Evolutionary conservation across 2,888 invertebrate species (phyloP).

Genomic region (Amiota communis): DNA sequence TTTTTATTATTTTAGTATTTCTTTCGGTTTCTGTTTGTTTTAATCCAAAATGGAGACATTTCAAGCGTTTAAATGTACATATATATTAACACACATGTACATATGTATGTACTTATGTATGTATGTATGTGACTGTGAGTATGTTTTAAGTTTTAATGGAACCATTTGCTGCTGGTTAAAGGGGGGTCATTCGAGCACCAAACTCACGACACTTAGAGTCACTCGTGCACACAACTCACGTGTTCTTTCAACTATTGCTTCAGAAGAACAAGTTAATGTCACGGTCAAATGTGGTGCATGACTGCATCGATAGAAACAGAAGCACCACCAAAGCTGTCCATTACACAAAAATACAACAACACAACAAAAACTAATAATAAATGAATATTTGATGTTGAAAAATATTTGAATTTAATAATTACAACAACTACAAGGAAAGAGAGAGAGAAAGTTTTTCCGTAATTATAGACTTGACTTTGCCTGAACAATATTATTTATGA

Average conservation of each 20-base stretch:
- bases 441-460: too few species aligned
- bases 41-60: conserved; percentile 18
- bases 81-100: background rate
- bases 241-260: conserved; percentile 32
- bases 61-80: conserved; percentile 18
- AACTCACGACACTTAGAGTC: background rate
- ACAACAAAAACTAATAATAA: too few species aligned
- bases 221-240: conserved; percentile 55
- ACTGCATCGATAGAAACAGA: conserved; percentile 14
- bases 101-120: too few species aligned
- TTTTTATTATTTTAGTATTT: background rate
- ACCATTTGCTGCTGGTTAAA: background rate
- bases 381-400: too few species aligned
- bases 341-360: too few species aligned
- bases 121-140: background rate
- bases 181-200: conserved; percentile 26
- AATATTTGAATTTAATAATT: too few species aligned
- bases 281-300: conserved; percentile 51
- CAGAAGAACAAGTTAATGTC: conserved; percentile 51
- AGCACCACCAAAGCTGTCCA: background rate
- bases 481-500: conserved; percentile 11
- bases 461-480: too few species aligned
- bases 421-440: too few species aligned
- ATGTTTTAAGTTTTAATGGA: background rate
- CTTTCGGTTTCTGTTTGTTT: background rate